phyloP scores from a whole-genome alignment of 2,888 invertebrate genomes.

The Capitulum mitella region DNA sequence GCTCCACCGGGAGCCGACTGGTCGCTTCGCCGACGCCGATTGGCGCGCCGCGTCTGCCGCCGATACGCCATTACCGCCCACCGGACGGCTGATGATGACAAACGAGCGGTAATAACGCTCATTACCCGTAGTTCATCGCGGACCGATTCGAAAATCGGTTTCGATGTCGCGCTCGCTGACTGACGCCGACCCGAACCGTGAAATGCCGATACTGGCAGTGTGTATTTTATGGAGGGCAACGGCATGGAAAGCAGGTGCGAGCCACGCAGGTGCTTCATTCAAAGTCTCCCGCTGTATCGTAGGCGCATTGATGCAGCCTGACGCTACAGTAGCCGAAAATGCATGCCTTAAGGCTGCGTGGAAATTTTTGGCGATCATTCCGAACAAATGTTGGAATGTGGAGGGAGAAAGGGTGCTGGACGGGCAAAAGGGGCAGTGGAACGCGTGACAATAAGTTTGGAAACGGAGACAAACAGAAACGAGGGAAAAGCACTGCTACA shows the following conservation, averaged over 20 bases:
- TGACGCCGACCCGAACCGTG: too few relatives aligned
- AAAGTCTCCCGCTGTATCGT: neutral
- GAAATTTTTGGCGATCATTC: too few relatives aligned
- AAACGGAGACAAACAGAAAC: too few relatives aligned
- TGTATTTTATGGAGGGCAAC: neutral
- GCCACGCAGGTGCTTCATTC: neutral
- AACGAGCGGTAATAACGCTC: slow-evolving; percentile 7
- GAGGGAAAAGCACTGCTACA: too few relatives aligned
- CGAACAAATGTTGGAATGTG: too few relatives aligned
- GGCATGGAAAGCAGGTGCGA: neutral
- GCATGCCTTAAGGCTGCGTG: neutral
- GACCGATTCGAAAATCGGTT: neutral
- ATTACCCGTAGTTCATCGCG: neutral
- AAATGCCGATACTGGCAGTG: too few relatives aligned
- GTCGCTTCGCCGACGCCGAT: neutral
- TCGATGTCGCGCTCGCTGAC: neutral
- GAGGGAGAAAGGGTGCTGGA: too few relatives aligned
- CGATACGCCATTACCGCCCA: neutral
- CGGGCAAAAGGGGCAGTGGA: too few relatives aligned
- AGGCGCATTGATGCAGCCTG: neutral
- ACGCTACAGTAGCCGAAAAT: neutral
- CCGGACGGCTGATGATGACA: slow-evolving; percentile 3
- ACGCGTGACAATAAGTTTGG: too few relatives aligned
- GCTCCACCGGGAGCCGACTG: too few relatives aligned
- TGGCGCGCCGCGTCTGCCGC: neutral